Conservation (phyloP, 2,113 vertebrate species). For the Misgurnus mizolepis region DNA sequence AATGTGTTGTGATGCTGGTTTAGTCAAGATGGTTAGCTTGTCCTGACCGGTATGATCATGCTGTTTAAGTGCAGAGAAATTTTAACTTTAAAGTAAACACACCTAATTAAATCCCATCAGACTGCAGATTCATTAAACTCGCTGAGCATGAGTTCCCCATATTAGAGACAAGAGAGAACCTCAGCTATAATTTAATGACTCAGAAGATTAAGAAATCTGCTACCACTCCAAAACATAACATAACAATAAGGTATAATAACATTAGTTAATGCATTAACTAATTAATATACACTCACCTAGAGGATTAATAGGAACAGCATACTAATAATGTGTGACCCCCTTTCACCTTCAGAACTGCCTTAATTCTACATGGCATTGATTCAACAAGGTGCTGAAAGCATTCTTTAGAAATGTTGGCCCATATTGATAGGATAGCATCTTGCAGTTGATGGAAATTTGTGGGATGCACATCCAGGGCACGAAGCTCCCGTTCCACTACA, state of each 20-base stretch:
- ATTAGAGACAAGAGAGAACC: neutral
- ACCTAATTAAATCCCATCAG: neutral
- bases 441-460: too few species aligned
- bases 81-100: constrained; percentile 19
- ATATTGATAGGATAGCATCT: too few species aligned
- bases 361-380: too few species aligned
- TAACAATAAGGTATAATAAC: neutral
- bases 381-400: too few species aligned
- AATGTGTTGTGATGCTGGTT: neutral
- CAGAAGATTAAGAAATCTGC: neutral
- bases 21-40: constrained; percentile 9
- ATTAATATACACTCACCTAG: too few species aligned
- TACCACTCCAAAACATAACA: neutral
- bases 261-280: too few species aligned
- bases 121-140: constrained; percentile 39
- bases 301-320: too few species aligned
- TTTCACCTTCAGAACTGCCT: too few species aligned
- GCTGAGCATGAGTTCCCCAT: neutral
- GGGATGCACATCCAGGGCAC: too few species aligned
- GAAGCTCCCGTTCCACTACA: too few species aligned
- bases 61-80: constrained; percentile 7
- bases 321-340: too few species aligned
- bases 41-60: constrained; percentile 3
- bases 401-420: too few species aligned
- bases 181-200: constrained; percentile 25